Evolutionary conservation across 2,797 vertebrate genomes (phyloP).

Genomic region (Garrulus glandarius): DNA sequence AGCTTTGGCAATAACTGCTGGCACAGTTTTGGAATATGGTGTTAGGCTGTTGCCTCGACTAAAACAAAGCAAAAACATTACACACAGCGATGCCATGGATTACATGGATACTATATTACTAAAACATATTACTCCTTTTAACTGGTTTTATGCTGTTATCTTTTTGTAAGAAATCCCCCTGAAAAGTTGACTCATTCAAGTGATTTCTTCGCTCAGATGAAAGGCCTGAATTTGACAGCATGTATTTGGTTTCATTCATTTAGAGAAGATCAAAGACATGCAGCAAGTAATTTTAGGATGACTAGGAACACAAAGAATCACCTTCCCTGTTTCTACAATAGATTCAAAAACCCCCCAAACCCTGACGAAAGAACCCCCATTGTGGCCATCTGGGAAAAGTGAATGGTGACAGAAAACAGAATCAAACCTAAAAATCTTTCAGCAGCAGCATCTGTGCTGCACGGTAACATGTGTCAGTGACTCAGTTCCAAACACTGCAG

Average conservation of each 20-base stretch:
- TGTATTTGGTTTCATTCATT: not conserved
- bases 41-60: conserved; percentile 80
- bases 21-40: conserved; percentile 87
- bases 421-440: not conserved
- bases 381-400: not conserved
- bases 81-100: not conserved
- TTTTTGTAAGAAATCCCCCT: not conserved
- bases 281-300: not conserved
- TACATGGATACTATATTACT: not conserved
- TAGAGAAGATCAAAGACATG: not conserved
- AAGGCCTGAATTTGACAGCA: not conserved
- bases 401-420: not conserved
- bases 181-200: not conserved
- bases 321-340: not conserved
- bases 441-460: not conserved
- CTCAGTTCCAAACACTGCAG: not conserved
- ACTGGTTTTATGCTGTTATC: not conserved
- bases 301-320: not conserved
- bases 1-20: conserved; percentile 87
- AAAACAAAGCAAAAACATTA: conserved; percentile 46
- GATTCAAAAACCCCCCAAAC: rapidly evolving
- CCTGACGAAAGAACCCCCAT: rapidly evolving
- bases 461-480: not conserved
- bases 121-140: not conserved
- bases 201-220: not conserved